Evolutionary conservation across 1,140 invertebrate species (phyloP), one percentile per base, ranked within the genome.

Genomic region (Drosophila triauraria): DNA sequence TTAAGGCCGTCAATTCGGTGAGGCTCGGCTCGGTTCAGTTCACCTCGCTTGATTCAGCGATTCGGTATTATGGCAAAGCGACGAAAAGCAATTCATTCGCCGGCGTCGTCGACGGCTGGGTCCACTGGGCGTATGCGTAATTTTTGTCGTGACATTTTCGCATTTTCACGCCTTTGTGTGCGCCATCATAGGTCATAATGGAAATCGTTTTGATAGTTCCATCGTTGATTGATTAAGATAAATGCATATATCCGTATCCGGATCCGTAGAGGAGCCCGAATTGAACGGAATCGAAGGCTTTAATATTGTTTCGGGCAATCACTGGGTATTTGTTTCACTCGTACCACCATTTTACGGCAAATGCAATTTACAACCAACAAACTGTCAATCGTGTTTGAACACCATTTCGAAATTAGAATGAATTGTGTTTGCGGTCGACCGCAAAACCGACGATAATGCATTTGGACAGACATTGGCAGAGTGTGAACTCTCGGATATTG

Each of bases 1-100:
- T 75, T 75, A 75, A 75, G 59, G 70, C 71, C 58, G 38, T 75
- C 65, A 64, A 64, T 68, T 63, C 58, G 64, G 46, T 43, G 68
- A 27, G 71, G 32, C 27, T 23, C 67, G 46, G 46, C 27, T 23
- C 67, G 46, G 46, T 48, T 57, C 51, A 48, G 68, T 71, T 71
- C 69, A 72, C 32, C 43, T 70, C 68, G 50, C 63, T 56, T 56
- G 64, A 61, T 13, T 27, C 50, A 54, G 20, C 35, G 13, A 38
- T 48, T 42, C 40, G 25, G 47, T 44, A n/a, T 42, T 42, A 42
- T n/a, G n/a, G 40, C 6, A n/a, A 42, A 15, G 40, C 15, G 15
- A 38, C n/a, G 25, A 17, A n/a, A n/a, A 30, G 48, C 48, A 40
- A 67, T 60, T 60, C 56, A 32, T 32, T 27, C 38, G 32, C 30